Base-by-base conservation (phyloP, 2,888 invertebrate species). In the Timema podura region DNA sequence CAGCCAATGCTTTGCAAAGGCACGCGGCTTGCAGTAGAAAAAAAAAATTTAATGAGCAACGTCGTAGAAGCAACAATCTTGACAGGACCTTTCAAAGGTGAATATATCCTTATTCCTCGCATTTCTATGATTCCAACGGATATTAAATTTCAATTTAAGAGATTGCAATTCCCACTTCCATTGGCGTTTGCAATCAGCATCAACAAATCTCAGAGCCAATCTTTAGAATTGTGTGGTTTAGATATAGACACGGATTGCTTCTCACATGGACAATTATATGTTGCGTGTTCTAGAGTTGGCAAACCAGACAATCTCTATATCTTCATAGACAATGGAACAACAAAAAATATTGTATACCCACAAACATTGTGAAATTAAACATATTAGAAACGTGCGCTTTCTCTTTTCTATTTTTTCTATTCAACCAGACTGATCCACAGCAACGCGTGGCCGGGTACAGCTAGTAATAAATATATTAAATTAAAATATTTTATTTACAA, bases 151-250 rank as follows among this genome's bases (percentile, higher is more conserved):
- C 30, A 30, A 30, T 30, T 30, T 30, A 30, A 30, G 30, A 30
- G 30, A 30, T 30, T 30, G 30, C 30, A 30, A n/a, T 30, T 30
- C 30, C 30, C 30, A 30, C 1, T 30, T 30, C 30, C 1, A 30
- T 30, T 30, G 30, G 30, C 30, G 30, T 30, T 30, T 30, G 30
- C 30, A 30, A 30, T 30, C 30, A 1, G 2, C 30, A 30, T 30
- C 30, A 30, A 30, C n/a, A n/a, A 30, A 30, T 1, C 30, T 30
- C 30, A 30, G 30, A 3, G 59, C 30, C 57, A 57, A 57, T 57
- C 57, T 57, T 57, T 57, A 57, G 57, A 57, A 57, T 11, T 57
- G 57, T 57, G 13, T 7, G 8, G 57, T 57, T 57, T 57, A 57
- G 6, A 57, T 57, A 1, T 57, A 57, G 13, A 11, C 13, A 7